These are phyloP conservation scores for Drymonia ruficornis DNA, from an alignment of 2,888 invertebrate species.

Conservation along the genomic window DNA sequence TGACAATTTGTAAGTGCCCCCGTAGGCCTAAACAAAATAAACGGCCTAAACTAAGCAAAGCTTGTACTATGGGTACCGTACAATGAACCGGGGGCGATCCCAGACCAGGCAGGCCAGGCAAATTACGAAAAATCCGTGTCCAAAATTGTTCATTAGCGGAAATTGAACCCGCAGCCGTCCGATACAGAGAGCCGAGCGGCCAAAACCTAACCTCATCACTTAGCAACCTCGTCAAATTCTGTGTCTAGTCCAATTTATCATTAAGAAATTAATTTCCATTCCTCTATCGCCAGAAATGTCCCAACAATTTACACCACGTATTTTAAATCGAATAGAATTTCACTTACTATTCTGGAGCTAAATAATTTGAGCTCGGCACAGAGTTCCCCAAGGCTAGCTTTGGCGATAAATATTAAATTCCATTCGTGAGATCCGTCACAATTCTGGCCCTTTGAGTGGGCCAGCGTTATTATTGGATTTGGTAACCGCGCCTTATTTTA, in stretches of 20 bases:
- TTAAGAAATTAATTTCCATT: not conserved
- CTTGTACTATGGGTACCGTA: too few relatives aligned
- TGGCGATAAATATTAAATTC: constrained; percentile 62
- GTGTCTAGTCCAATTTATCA: too few relatives aligned
- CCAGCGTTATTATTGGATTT: constrained; percentile 60
- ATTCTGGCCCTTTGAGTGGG: constrained; percentile 50
- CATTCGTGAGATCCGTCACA: constrained; percentile 53
- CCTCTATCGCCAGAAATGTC: not conserved
- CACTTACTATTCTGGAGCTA: constrained; percentile 16
- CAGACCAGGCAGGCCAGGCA: too few relatives aligned
- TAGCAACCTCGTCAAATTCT: not conserved
- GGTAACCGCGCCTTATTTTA: constrained; percentile 53
- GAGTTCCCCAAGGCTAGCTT: constrained; percentile 16
- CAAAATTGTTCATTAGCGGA: too few relatives aligned
- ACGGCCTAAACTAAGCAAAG: too few relatives aligned
- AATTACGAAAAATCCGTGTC: too few relatives aligned
- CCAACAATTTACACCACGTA: not conserved
- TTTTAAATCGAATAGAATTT: constrained; percentile 2
- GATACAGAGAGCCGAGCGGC: too few relatives aligned
- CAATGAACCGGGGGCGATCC: too few relatives aligned
- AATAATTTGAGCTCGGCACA: constrained; percentile 22
- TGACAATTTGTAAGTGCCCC: too few relatives aligned
- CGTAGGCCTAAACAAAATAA: too few relatives aligned
- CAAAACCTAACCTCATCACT: too few relatives aligned
- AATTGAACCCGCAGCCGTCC: too few relatives aligned